Evolutionary conservation across 2,113 vertebrate genomes (phyloP).

Genomic region (Microcebus griseorufus): DNA sequence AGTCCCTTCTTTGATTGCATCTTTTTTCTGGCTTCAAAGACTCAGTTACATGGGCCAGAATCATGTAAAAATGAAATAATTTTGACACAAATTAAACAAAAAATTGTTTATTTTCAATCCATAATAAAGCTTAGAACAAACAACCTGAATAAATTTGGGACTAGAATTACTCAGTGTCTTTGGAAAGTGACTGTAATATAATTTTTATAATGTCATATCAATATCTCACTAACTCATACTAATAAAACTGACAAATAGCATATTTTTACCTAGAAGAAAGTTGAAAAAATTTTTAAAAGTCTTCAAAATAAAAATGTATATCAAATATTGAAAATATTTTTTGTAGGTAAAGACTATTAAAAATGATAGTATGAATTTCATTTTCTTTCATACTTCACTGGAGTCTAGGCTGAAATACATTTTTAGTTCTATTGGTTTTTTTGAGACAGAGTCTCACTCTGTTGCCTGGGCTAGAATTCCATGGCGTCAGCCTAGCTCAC

Average conservation of each 20-base stretch:
- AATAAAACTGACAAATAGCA: background rate
- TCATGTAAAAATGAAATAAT: background rate
- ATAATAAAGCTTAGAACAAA: slow-evolving; percentile 4
- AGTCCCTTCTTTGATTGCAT: background rate
- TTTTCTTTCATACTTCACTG: background rate
- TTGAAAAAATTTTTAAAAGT: background rate
- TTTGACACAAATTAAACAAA: background rate
- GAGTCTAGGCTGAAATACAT: background rate
- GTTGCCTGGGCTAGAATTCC: no score
- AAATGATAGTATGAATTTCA: background rate
- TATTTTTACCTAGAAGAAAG: background rate
- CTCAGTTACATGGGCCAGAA: background rate
- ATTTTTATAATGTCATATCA: background rate
- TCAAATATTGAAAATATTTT: background rate
- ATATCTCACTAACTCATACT: background rate
- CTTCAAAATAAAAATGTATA: background rate
- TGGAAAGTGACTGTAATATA: background rate
- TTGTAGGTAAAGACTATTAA: background rate
- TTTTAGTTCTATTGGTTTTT: background rate
- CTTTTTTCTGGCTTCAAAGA: background rate
- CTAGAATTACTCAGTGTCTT: background rate
- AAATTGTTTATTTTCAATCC: background rate
- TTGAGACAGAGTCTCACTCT: no score
- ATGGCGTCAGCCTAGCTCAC: no score
- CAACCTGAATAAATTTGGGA: background rate